Evolutionary conservation across 2,888 invertebrate genomes (phyloP), one percentile per base, ranked within the genome.

Genomic region (Thereva nobilitata): DNA sequence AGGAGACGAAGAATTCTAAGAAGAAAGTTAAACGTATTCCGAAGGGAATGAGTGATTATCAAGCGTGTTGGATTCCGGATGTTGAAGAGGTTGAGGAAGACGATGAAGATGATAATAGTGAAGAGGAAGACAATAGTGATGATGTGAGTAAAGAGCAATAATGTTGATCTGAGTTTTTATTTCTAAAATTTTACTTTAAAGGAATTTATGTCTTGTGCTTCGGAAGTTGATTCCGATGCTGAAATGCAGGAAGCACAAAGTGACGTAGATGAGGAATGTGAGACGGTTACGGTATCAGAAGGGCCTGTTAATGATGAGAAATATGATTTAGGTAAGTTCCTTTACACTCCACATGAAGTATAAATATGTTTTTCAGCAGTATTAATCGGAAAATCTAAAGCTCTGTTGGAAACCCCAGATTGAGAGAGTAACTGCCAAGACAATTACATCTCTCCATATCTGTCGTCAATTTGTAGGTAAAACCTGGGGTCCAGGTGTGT

Each of bases 1-100:
- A 75, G 55, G 80, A 80, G 67, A 78, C 78, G 0, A 87, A 86
- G 72, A 87, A 86, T 73, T 85, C 83, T 59, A 86, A 84, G 71
- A 90, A 89, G 78, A 83, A 88, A 5, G 89, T 95, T 12, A 92
- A 91, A 75, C 85, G 84, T 72, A 89, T 97, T 7, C 97, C 97
- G 0, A 95, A 94, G 81, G 98, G 98, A 38, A 97, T 95, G 82
- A 97, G 97, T 3, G 93, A 93, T 65, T 99, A 99, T 79, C 98
- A 99, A 82, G 95, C 97, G 3, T 92, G 95, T 54, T 94, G 93
- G 93, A 91, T 93, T 68, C 90, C 90, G 0, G 92, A 93, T 74
- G 86, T 87, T 49, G 89, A 89, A 72, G 84, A 83, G 23, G 81
- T 83, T 5, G 85, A 85, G 50, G 83, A 80, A 0, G 76, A 75